Evolutionary conservation across 2,888 invertebrate species (phyloP).

Genomic region (Sipha maydis): DNA sequence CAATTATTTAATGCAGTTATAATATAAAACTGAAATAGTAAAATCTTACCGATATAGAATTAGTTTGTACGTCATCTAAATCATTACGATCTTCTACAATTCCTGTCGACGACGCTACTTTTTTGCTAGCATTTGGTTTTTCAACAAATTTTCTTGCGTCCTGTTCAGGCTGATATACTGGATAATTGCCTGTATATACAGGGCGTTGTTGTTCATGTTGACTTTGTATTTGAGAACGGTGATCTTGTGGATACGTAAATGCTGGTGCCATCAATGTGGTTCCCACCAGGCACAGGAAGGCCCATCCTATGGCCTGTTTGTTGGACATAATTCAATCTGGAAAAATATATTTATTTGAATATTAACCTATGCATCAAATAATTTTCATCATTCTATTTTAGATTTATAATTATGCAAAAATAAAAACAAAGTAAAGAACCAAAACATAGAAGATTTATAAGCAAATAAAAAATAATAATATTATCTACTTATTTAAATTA

Average conservation of each 20-base stretch:
- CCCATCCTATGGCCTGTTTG: constrained; percentile 61
- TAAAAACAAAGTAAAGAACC: neutral
- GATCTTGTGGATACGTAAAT: constrained; percentile 55
- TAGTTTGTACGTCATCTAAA: constrained; percentile 82
- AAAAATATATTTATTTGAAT: neutral
- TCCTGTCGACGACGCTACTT: constrained; percentile 74
- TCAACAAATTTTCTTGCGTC: constrained; percentile 85
- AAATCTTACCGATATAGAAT: constrained; percentile 75
- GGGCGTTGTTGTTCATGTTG: constrained; percentile 30
- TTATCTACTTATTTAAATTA: no score
- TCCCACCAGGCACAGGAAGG: constrained; percentile 59
- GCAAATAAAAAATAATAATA: neutral
- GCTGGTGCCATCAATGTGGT: constrained; percentile 46
- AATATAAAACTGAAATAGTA: neutral
- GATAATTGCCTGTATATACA: constrained; percentile 43
- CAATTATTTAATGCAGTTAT: neutral
- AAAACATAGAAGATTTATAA: neutral
- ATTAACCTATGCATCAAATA: no score
- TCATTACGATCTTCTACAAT: constrained; percentile 70
- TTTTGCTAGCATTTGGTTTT: constrained; percentile 89
- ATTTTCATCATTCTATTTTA: neutral
- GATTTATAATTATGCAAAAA: neutral
- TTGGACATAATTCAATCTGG: constrained; percentile 53
- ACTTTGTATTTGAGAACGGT: constrained; percentile 16
- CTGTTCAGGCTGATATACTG: constrained; percentile 61